These are phyloP conservation scores for Lysandra coridon DNA, from an alignment of 2,888 invertebrate genomes.

Conservation along the genomic window DNA sequence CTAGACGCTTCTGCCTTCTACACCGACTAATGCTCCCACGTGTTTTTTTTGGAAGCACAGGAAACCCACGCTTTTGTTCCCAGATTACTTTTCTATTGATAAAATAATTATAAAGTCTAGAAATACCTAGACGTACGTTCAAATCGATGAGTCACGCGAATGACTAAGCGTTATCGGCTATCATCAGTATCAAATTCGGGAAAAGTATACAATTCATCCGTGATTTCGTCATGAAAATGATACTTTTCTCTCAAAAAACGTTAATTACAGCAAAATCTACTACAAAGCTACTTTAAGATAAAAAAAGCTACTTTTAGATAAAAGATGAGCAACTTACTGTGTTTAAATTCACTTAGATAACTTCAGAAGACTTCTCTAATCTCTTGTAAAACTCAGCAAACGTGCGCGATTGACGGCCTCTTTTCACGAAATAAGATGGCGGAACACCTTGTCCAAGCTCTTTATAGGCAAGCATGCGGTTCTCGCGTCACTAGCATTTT, in stretches of 20 bases:
- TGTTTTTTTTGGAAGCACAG: conserved; percentile 33
- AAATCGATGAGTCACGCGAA: neutral
- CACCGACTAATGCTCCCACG: conserved; percentile 21
- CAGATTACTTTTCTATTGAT: neutral
- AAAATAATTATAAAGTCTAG: neutral
- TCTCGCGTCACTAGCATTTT: conserved; percentile 64
- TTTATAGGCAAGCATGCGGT: conserved; percentile 56
- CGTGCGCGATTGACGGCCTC: conserved; percentile 77
- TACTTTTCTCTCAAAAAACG: neutral
- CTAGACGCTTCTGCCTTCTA: neutral
- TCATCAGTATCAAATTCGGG: neutral
- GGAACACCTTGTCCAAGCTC: conserved; percentile 49
- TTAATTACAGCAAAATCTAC: neutral
- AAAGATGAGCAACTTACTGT: conserved; percentile 58
- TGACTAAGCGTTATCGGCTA: conserved; percentile 1
- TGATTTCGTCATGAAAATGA: neutral
- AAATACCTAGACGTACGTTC: neutral
- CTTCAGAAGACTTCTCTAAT: conserved; percentile 51
- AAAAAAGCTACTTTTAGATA: conserved; percentile 1
- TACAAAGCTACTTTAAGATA: neutral
- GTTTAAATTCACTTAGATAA: conserved; percentile 46
- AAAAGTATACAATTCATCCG: neutral
- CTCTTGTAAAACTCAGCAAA: conserved; percentile 67
- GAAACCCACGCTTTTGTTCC: conserved; percentile 22
- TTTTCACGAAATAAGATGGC: conserved; percentile 69